phyloP scores from a whole-genome alignment of 2,797 vertebrate genomes.

The Xerus rutilus region DNA sequence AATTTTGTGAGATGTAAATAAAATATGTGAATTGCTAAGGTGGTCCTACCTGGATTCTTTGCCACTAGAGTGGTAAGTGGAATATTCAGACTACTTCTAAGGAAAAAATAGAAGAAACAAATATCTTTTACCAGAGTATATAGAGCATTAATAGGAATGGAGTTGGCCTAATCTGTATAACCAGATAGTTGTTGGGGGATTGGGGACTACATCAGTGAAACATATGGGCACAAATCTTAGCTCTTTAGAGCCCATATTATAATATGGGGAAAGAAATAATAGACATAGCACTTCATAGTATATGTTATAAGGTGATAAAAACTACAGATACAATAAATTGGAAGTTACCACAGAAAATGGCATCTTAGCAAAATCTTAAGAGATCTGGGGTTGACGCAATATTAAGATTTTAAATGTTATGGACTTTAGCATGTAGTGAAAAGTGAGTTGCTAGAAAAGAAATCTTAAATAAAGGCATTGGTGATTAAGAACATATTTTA shows the following conservation, averaged over 20 bases:
- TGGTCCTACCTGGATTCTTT: neutral
- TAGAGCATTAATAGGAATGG: neutral
- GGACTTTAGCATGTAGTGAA: neutral
- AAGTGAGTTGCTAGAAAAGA: neutral
- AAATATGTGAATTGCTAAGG: neutral
- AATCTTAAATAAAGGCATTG: neutral
- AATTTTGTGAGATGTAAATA: slow-evolving; percentile 21
- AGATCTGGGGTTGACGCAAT: neutral
- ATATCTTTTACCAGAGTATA: neutral
- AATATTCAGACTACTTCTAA: neutral
- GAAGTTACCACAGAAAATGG: neutral
- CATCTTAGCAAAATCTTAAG: neutral
- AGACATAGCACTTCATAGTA: neutral
- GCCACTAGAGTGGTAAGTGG: neutral
- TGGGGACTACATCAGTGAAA: neutral
- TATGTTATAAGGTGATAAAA: neutral
- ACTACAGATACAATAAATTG: neutral
- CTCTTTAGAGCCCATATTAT: neutral
- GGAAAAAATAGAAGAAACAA: neutral
- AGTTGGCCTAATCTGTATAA: neutral
- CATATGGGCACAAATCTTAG: neutral
- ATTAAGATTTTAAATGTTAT: neutral
- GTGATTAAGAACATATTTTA: neutral
- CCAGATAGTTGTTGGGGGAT: neutral
- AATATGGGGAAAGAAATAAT: neutral